Percentiles rank a stretch among this genome's conserved stretches.
These are phyloP conservation scores for Pipistrellus pygmaeus DNA, from an alignment of 2,797 vertebrate genomes.

Conservation along the genomic window DNA sequence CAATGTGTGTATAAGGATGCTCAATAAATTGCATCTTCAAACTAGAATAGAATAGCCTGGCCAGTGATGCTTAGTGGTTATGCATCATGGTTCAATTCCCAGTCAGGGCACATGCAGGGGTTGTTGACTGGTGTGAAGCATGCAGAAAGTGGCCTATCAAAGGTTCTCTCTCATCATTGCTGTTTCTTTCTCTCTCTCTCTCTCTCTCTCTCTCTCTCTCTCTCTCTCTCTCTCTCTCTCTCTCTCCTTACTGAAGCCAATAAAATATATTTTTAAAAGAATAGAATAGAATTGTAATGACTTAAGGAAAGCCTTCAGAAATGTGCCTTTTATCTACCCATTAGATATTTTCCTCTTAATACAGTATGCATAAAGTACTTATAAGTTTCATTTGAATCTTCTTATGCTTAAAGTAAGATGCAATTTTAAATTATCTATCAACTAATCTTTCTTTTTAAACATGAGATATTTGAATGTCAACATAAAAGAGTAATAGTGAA, in stretches of 20 bases:
- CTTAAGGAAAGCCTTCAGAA: conserved; percentile 59
- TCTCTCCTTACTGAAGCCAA: too few relatives aligned
- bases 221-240: too few relatives aligned
- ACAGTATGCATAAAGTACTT: conserved; percentile 64
- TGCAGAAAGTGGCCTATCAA: too few relatives aligned
- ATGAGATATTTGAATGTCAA: conserved; percentile 75
- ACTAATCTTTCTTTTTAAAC: conserved; percentile 79
- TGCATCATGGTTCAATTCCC: too few relatives aligned
- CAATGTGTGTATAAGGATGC: neutral
- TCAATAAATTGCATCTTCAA: conserved; percentile 41
- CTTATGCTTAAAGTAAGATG: conserved; percentile 72
- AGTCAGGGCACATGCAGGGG: too few relatives aligned
- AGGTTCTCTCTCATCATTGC: too few relatives aligned
- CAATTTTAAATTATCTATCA: conserved; percentile 77
- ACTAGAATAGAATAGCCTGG: conserved; percentile 28
- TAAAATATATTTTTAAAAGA: neutral
- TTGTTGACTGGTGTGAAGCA: too few relatives aligned
- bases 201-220: too few relatives aligned
- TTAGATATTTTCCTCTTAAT: conserved; percentile 69
- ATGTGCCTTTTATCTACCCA: conserved; percentile 66
- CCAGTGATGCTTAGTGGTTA: too few relatives aligned
- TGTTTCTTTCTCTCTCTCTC: too few relatives aligned
- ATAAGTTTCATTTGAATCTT: conserved; percentile 72
- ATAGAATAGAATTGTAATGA: conserved; percentile 60
- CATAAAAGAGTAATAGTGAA: conserved; percentile 72